Percentiles rank a stretch among this genome's conserved stretches.
These are phyloP conservation scores for Acrocyrtus sp. DNA, from an alignment of 2,888 invertebrate species.

Conservation along the genomic window DNA sequence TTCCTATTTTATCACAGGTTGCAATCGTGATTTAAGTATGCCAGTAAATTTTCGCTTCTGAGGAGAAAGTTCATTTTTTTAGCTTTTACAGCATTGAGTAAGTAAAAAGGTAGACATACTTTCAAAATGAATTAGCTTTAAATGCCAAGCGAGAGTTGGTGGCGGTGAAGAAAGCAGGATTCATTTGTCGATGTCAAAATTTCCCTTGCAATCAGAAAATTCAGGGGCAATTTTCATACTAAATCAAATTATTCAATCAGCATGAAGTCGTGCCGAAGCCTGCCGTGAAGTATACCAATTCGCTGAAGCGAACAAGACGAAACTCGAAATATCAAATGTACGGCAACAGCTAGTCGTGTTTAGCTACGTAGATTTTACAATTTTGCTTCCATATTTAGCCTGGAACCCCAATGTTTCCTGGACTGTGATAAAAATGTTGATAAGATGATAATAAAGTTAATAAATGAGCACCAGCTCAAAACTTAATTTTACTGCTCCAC, in stretches of 20 bases:
- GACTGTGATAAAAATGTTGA: conserved; percentile 1
- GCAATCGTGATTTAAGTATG: background rate
- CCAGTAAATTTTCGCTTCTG: too few species aligned
- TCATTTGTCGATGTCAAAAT: too few species aligned
- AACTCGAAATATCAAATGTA: too few species aligned
- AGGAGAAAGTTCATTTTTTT: too few species aligned
- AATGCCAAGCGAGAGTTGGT: too few species aligned
- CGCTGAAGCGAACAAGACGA: too few species aligned
- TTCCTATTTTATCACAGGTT: background rate
- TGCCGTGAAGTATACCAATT: too few species aligned
- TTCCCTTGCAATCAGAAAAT: too few species aligned
- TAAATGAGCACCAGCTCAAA: conserved; percentile 18
- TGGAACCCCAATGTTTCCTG: background rate
- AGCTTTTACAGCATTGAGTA: too few species aligned
- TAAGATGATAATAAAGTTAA: conserved; percentile 14
- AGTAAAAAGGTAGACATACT: too few species aligned
- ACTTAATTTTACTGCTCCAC: too few species aligned
- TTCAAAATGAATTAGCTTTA: too few species aligned
- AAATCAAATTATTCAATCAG: conserved; percentile 7
- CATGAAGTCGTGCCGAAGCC: background rate
- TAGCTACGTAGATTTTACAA: background rate
- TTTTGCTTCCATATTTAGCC: background rate
- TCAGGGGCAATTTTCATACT: background rate
- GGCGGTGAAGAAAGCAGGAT: background rate
- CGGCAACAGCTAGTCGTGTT: background rate